Evolutionary conservation across 2,888 invertebrate species (phyloP).

Genomic region (Chloroclystis v-ata): DNA sequence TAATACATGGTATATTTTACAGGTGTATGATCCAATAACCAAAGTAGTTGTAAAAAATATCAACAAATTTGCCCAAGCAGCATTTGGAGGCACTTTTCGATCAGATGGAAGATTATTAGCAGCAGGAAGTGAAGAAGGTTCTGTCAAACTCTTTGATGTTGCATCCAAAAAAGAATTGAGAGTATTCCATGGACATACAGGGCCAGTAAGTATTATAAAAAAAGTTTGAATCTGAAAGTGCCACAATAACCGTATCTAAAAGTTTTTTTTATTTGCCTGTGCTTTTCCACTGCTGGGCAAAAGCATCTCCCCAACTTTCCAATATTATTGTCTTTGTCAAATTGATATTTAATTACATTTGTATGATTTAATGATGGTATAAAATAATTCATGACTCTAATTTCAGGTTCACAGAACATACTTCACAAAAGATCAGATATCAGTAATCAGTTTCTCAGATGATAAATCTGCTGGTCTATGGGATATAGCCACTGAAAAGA

Average conservation of each 20-base stretch:
- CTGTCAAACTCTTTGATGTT: slow-evolving; percentile 92
- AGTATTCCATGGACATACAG: slow-evolving; percentile 90
- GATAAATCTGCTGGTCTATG: slow-evolving; percentile 92
- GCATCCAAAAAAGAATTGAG: slow-evolving; percentile 88
- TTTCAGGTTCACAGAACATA: slow-evolving; percentile 86
- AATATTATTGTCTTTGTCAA: too few relatives aligned
- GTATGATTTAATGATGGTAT: too few relatives aligned
- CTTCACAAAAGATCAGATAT: slow-evolving; percentile 87
- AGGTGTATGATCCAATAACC: slow-evolving; percentile 91
- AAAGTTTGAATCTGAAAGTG: background rate
- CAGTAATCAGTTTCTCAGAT: slow-evolving; percentile 92
- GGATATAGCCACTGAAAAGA: slow-evolving; percentile 92
- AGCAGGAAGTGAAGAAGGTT: slow-evolving; percentile 93
- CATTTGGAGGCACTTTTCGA: slow-evolving; percentile 91
- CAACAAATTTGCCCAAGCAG: slow-evolving; percentile 88
- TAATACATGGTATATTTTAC: slow-evolving; percentile 30
- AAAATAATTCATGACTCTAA: background rate
- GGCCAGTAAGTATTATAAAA: slow-evolving; percentile 71
- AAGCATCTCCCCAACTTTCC: too few relatives aligned
- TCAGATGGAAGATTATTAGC: slow-evolving; percentile 89
- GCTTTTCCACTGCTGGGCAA: too few relatives aligned
- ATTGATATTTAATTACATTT: too few relatives aligned
- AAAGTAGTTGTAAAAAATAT: slow-evolving; percentile 89
- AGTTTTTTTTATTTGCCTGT: too few relatives aligned
- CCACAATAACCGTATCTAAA: too few relatives aligned